Evolutionary conservation across 1,140 invertebrate species (phyloP), one percentile per base, ranked within the genome.

Genomic region (Ips nitidus): DNA sequence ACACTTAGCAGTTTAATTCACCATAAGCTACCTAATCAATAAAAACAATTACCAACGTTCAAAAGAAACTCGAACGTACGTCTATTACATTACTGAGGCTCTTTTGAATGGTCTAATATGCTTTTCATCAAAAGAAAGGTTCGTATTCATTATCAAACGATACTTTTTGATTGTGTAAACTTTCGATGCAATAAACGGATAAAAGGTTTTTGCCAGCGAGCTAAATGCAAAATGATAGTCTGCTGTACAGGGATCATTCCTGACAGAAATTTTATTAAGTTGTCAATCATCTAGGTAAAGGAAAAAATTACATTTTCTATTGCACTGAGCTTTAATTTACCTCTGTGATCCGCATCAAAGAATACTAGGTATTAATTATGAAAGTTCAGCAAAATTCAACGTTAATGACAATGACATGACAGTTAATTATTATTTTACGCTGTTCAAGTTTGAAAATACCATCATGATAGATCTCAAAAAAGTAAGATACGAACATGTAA

Each of bases 131-230:
- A 56, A 56, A 56, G 53, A 7, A 37, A 56, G 7, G n/a, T 56
- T 56, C 38, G 39, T 56, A 7, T 4, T 37, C n/a, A 50, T 22
- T 22, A 22, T 22, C 22, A 22, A 22, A 22, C 22, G 22, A 22
- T 22, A 22, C 22, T 22, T 22, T 22, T 22, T 22, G 22, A 22
- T 22, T 22, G 22, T 22, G 22, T 22, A 22, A 22, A 22, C 22
- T 22, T 22, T 22, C 22, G 22, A 22, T 50, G 39, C 22, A 56
- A 56, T 56, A 39, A 36, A 38, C 37, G 22, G 53, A 56, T 37
- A 56, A 56, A 56, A 50, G 53, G 22, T 56, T 56, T 66, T 62
- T 57, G 41, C 36, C 55, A 66, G 43, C 8, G 52, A 41, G 41
- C 53, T 66, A 41, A 56, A 8, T 53, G 39, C 38, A 66, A 53